Conservation (phyloP, 1,140 invertebrate genomes). For the Drosophila fuyamai region DNA sequence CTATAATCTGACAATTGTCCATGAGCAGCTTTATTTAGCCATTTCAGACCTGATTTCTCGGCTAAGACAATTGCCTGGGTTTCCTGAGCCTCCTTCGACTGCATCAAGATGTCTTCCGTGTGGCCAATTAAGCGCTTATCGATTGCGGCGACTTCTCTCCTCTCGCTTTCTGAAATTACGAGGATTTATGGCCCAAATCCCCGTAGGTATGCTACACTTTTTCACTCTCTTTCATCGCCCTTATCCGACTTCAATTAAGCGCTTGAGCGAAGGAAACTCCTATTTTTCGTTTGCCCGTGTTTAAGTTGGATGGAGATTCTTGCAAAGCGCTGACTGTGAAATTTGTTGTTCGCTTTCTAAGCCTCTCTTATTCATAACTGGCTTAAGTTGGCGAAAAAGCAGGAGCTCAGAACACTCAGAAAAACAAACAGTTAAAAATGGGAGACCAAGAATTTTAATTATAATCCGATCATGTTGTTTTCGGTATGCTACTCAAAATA, state of each 20-base stretch:
- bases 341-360: conserved; percentile 40
- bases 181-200: conserved; percentile 41
- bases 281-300: conserved; percentile 25
- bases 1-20: conserved; percentile 15
- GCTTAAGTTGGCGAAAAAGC: conserved; percentile 23
- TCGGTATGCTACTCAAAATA: too few relatives aligned
- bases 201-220: conserved; percentile 22
- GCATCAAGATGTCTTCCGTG: conserved; percentile 44
- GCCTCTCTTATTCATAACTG: conserved; percentile 49
- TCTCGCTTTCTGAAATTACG: conserved; percentile 22
- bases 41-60: conserved; percentile 19
- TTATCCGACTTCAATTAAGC: conserved; percentile 52
- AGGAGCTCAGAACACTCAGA: neutral
- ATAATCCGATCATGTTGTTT: too few relatives aligned
- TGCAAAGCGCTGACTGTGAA: conserved; percentile 46
- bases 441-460: too few relatives aligned
- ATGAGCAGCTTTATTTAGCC: conserved; percentile 12
- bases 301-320: conserved; percentile 27
- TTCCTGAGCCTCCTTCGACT: conserved; percentile 18
- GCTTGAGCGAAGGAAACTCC: conserved; percentile 33
- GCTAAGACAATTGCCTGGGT: conserved; percentile 20
- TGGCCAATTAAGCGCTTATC: conserved; percentile 52
- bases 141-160: conserved; percentile 27
- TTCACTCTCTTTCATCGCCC: conserved; percentile 16
- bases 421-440: neutral